Evolutionary conservation across 1,140 invertebrate species (phyloP).

Genomic region (Diuraphis noxia): DNA sequence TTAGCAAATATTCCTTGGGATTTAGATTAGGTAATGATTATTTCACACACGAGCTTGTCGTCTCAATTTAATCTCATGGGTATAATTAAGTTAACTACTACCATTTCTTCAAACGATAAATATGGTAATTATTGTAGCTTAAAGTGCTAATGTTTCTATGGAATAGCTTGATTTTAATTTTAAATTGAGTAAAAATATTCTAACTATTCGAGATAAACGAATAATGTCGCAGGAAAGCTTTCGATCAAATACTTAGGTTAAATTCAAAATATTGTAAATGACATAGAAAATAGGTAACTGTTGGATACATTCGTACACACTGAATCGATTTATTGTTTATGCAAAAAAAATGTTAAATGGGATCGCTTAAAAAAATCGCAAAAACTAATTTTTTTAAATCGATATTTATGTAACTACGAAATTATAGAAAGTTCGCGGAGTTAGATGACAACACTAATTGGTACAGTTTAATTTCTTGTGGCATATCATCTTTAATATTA

Average conservation of each 20-base stretch:
- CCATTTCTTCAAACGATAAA: conserved; percentile 22
- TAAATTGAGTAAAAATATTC: conserved; percentile 32
- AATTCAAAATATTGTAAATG: not conserved
- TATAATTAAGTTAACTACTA: conserved; percentile 37
- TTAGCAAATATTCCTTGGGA: conserved; percentile 35
- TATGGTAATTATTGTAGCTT: conserved; percentile 29
- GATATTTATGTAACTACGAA: not conserved
- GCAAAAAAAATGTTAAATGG: not conserved
- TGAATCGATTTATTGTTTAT: too few species aligned
- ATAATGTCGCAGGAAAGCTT: not conserved
- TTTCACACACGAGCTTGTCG: conserved; percentile 43
- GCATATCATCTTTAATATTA: not conserved
- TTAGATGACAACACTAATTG: not conserved
- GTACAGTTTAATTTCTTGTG: not conserved
- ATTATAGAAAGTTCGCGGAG: not conserved
- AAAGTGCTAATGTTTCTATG: conserved; percentile 14
- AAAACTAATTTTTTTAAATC: not conserved
- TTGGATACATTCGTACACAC: not conserved
- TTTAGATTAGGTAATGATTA: conserved; percentile 43
- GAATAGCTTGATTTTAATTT: conserved; percentile 23
- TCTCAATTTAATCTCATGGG: conserved; percentile 37
- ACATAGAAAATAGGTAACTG: not conserved
- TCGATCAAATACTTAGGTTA: not conserved
- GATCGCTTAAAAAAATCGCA: not conserved
- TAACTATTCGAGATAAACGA: not conserved